A percentile compares a stretch with the other conserved stretches of the same genome.
Evolutionary conservation across 1,140 invertebrate species (phyloP).

Genomic region (Samia ricini): DNA sequence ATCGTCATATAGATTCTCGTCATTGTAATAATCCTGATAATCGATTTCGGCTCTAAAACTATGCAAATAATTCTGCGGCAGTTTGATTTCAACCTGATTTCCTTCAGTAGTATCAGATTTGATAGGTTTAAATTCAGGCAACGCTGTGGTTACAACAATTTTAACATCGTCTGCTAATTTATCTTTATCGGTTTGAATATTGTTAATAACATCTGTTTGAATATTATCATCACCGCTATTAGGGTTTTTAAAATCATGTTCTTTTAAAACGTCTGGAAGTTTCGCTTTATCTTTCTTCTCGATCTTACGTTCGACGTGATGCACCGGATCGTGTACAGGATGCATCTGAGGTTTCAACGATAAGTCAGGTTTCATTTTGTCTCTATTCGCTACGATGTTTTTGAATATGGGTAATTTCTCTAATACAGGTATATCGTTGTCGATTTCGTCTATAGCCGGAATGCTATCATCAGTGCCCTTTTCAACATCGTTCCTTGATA

Average conservation of each 20-base stretch:
- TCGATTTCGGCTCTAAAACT: conserved; percentile 31
- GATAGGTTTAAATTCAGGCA: conserved; percentile 57
- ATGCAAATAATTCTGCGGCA: conserved; percentile 34
- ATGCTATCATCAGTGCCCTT: conserved; percentile 19
- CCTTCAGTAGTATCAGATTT: conserved; percentile 30
- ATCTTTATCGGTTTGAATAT: background rate
- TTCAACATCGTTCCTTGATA: conserved; percentile 6
- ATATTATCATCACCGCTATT: background rate
- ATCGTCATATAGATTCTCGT: conserved; percentile 64
- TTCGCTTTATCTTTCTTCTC: conserved; percentile 63
- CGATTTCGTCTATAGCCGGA: conserved; percentile 15
- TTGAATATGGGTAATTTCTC: conserved; percentile 63
- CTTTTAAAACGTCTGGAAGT: background rate
- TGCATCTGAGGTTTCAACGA: conserved; percentile 55
- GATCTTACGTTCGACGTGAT: conserved; percentile 57
- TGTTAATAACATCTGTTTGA: background rate
- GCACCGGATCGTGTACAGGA: conserved; percentile 53
- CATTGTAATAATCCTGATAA: conserved; percentile 63
- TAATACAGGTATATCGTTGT: conserved; percentile 45
- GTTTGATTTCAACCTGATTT: conserved; percentile 31
- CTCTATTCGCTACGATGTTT: conserved; percentile 50
- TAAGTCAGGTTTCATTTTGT: conserved; percentile 40
- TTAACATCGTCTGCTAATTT: conserved; percentile 9
- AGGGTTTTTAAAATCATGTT: background rate
- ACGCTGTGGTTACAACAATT: conserved; percentile 40